Evolutionary conservation across 2,113 vertebrate genomes (phyloP).

Genomic region (Pedionomus torquatus): DNA sequence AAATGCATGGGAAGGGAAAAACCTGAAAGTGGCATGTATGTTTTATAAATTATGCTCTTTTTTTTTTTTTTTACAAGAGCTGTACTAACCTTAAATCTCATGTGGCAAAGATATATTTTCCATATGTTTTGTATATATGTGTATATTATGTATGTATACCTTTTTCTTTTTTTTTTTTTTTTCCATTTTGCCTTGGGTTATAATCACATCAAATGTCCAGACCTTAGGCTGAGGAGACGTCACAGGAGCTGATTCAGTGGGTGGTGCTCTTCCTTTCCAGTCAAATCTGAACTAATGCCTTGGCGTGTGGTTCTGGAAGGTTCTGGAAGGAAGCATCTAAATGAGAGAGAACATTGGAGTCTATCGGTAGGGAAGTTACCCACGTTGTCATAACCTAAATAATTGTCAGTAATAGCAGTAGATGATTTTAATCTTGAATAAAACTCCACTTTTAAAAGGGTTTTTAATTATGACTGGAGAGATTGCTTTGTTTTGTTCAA

Average conservation of each 20-base stretch:
- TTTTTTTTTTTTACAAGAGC: not conserved
- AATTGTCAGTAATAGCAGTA: not conserved
- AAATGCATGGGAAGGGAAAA: slow-evolving; percentile 5
- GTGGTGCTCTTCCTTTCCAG: not conserved
- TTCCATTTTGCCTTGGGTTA: not conserved
- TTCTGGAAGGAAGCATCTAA: not conserved
- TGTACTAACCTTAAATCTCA: not conserved
- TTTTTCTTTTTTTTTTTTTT: not conserved
- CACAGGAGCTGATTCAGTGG: not conserved
- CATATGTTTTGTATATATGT: not conserved
- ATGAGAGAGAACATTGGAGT: not conserved
- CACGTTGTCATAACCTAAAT: not conserved
- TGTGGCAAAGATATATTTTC: slow-evolving; percentile 5
- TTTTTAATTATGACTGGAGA: not conserved
- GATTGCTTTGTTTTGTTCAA: not conserved
- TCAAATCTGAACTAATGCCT: not conserved
- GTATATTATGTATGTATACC: not conserved
- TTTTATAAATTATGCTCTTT: slow-evolving; percentile 15
- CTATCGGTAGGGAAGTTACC: not conserved
- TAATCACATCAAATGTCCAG: not conserved
- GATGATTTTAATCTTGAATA: not conserved
- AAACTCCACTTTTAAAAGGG: not conserved
- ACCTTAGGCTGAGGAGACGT: not conserved
- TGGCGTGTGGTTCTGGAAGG: not conserved
- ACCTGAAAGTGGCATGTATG: not conserved